Evolutionary conservation across 2,113 vertebrate species (phyloP).

Genomic region (Panthera tigris): DNA sequence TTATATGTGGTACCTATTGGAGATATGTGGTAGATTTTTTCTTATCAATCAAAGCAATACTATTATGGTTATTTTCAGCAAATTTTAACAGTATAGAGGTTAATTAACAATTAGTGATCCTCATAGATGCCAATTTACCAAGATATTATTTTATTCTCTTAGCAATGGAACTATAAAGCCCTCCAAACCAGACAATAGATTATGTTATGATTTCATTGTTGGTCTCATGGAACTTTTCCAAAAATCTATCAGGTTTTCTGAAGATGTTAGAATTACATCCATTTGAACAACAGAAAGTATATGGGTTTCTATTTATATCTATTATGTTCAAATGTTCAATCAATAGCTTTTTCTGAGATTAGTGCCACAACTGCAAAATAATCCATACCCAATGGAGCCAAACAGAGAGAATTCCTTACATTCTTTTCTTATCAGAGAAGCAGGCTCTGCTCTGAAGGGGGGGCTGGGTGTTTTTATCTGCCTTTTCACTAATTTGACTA

Average conservation of each 20-base stretch:
- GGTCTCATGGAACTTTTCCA: neutral
- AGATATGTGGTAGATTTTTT: neutral
- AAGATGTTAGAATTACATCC: neutral
- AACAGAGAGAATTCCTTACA: neutral
- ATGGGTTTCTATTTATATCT: neutral
- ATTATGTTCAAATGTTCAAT: neutral
- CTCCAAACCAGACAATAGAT: neutral
- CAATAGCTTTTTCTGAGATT: conserved; percentile 1
- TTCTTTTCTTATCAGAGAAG: neutral
- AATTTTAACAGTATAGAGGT: neutral
- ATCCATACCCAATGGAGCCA: neutral
- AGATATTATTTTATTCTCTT: neutral
- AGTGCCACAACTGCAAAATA: neutral
- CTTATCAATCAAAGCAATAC: neutral
- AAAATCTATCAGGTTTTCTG: neutral
- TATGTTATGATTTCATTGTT: neutral
- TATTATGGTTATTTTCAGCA: neutral
- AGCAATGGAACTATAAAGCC: neutral
- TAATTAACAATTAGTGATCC: neutral
- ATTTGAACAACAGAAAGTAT: neutral
- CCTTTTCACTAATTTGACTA: neutral
- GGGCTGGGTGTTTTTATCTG: neutral
- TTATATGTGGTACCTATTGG: neutral
- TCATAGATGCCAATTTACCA: neutral
- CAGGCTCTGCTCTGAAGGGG: neutral